phyloP scores from a whole-genome alignment of 2,888 invertebrate species.

The Ophion obscuratus region DNA sequence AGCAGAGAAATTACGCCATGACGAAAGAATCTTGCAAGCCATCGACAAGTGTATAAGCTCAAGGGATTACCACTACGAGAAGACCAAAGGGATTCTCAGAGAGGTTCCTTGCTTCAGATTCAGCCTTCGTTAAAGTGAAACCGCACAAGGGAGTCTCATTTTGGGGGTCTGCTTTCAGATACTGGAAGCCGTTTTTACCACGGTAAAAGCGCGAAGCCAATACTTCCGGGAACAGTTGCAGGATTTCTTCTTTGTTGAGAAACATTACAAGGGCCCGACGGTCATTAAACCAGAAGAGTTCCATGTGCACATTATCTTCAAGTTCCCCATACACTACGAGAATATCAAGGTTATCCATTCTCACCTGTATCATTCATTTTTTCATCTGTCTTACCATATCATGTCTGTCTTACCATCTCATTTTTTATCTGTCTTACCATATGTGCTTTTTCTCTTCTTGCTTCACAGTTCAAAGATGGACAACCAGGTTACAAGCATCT shows the following conservation, averaged over 20 bases:
- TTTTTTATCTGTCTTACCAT: no score
- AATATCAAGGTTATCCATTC: conserved; percentile 76
- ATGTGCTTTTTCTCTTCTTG: not conserved
- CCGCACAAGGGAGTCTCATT: not conserved
- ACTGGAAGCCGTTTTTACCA: conserved; percentile 71
- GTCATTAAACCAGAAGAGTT: conserved; percentile 87
- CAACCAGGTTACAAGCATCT: conserved; percentile 69
- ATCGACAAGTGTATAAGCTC: conserved; percentile 73
- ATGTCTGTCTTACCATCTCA: no score
- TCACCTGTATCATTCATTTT: not conserved
- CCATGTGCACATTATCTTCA: conserved; percentile 87
- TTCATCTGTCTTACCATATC: not conserved
- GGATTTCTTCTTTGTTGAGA: conserved; percentile 85
- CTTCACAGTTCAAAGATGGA: conserved; percentile 34
- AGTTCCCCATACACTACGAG: conserved; percentile 84
- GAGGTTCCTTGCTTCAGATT: not conserved
- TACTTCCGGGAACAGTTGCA: conserved; percentile 79
- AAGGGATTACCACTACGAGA: conserved; percentile 62
- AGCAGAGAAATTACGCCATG: conserved; percentile 9
- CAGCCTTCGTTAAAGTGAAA: not conserved
- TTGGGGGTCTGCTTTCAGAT: conserved; percentile 59
- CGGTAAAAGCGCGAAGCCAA: conserved; percentile 77
- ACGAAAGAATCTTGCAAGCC: conserved; percentile 68
- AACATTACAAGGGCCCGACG: conserved; percentile 87
- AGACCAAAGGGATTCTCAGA: conserved; percentile 69